These are phyloP conservation scores for Monopterus albus DNA, from an alignment of 2,113 vertebrate genomes.

Conservation along the genomic window DNA sequence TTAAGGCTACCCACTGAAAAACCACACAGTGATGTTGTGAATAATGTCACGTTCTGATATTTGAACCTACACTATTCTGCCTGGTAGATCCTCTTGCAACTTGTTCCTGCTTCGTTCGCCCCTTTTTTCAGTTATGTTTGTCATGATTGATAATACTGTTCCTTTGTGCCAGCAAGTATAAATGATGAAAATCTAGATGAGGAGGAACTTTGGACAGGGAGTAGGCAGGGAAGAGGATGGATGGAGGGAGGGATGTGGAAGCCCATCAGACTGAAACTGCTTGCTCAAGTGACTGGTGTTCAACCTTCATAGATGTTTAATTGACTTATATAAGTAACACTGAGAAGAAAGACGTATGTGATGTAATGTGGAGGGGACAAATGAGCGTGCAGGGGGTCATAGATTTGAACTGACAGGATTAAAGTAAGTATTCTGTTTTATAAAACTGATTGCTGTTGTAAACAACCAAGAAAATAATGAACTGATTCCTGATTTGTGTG, in stretches of 20 bases:
- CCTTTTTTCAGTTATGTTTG: conserved; percentile 17
- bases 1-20: background rate
- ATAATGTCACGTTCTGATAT: conserved; percentile 12
- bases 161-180: conserved; percentile 60
- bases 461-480: too few relatives aligned
- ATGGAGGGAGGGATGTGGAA: conserved; percentile 52
- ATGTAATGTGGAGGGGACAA: conserved; percentile 20
- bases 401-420: conserved; percentile 8
- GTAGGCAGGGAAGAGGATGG: conserved; percentile 11
- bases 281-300: conserved; percentile 71
- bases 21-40: background rate
- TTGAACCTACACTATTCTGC: conserved; percentile 17
- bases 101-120: conserved; percentile 8
- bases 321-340: conserved; percentile 71
- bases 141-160: conserved; percentile 68
- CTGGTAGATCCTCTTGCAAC: conserved; percentile 19
- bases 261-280: conserved; percentile 78
- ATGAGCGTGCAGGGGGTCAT: conserved; percentile 1
- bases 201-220: conserved; percentile 23
- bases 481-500: too few relatives aligned
- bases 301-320: conserved; percentile 73
- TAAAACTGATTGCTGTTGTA: too few relatives aligned
- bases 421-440: conserved; percentile 19
- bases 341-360: conserved; percentile 44
- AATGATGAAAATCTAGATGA: conserved; percentile 72